Base-by-base conservation (phyloP, 2,888 invertebrate species). In the Melanostoma scalare region DNA sequence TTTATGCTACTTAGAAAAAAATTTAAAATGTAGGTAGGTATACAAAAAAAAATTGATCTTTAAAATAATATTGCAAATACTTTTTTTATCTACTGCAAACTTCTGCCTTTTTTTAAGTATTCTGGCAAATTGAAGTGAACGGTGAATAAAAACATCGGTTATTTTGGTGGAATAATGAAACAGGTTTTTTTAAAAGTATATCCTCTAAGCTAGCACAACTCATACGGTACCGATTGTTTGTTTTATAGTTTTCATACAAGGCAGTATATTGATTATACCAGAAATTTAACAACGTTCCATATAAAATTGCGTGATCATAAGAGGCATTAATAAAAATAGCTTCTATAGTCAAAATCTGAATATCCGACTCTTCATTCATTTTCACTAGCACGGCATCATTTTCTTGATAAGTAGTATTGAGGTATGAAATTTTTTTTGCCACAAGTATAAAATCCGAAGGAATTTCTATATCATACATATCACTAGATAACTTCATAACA, bases 391-490 rank as follows among this genome's bases (percentile, higher is more conserved):
- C n/a, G 58, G 60, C 52, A 72, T 73, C 38, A 56, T 79, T 63
- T 44, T 60, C 60, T 68, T 68, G 53, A 55, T 55, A 74, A 55
- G 42, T 42, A 42, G 68, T 74, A 69, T 60, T 63, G 31, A 55
- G 40, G 61, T 56, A 73, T 48, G 53, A 50, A 20, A 79, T 58
- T 73, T 60, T 72, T 55, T 79, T 73, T 35, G 68, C 20, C 38
- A 61, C 79, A 68, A 79, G 50, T 46, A n/a, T 33, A 48, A 79
- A 73, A 35, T 73, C 40, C 10, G 52, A 38, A 36, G 73, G 68
- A 46, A 79, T 20, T 31, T 52, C 48, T 53, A 79, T 53, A 56
- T 73, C 55, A 48, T 61, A 79, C 67, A 73, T 79, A 68, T 73
- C 61, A 48, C 61, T 44, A 44, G 36, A 46, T 53, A 79, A 20